Evolutionary conservation across 2,888 invertebrate species (phyloP), one percentile per base, ranked within the genome.

Genomic region (Rhyacophila evoluta): DNA sequence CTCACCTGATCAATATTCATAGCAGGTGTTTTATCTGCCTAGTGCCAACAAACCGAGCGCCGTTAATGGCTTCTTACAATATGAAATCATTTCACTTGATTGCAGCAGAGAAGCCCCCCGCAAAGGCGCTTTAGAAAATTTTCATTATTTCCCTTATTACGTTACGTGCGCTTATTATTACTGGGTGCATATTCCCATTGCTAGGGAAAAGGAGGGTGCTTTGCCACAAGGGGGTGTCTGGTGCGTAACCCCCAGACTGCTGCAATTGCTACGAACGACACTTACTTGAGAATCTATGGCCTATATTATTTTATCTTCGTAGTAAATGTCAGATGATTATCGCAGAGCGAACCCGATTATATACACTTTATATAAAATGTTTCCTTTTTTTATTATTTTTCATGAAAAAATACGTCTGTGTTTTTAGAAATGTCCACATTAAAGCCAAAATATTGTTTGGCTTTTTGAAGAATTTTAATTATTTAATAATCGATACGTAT

Each of bases 111-210:
- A 41, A 69, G 76, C 74, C 69, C 70, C 79, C 73, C 27, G n/a
- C 33, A 71, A 55, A 10, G 55, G 55, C 55, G 55, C 72, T 77
- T 79, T 70, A 68, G 74, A 79, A 74, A 79, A 77, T 74, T 79
- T 79, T 77, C 79, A 79, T 79, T 79, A 79, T 79, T 79, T 79
- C 77, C 74, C 79, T 79, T 79, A 79, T 79, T 79, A 79, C 79
- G 70, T 72, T 38, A 29, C 74, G 27, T 74, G 55, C 55, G 55
- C 55, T 55, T 55, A 55, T 55, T 55, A 55, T 55, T 55, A 55
- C 55, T 55, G 25, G 25, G 55, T 55, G 55, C 55, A 55, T 55
- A 55, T 19, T 55, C 55, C 55, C 55, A 55, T 55, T 55, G 55
- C 55, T 25, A 10, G 55, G 25, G 55, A 55, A 55, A 55, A 55